Evolutionary conservation across 2,797 vertebrate genomes (phyloP).

Genomic region (Phalloptychus januarius): DNA sequence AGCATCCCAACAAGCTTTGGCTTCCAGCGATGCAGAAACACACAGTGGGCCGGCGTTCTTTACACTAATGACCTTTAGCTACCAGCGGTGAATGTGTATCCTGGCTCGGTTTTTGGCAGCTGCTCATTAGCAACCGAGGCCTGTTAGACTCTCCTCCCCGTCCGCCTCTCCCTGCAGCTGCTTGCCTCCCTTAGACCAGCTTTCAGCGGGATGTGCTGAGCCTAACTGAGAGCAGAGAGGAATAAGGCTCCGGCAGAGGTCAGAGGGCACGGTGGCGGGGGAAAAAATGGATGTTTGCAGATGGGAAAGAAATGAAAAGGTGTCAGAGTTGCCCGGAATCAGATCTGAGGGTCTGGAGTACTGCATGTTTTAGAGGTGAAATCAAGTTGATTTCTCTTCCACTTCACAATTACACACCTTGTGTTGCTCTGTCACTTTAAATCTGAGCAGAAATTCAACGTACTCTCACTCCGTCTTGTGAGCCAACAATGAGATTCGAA

Average conservation of each 20-base stretch:
- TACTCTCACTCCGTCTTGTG: background rate
- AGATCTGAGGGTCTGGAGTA: background rate
- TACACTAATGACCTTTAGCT: slow-evolving; percentile 66
- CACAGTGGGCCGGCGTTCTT: slow-evolving; percentile 32
- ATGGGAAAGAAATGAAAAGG: slow-evolving; percentile 38
- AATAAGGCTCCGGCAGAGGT: slow-evolving; percentile 24
- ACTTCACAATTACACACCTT: background rate
- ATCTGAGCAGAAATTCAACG: background rate
- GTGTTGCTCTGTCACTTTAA: background rate
- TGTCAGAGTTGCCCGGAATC: too few species aligned
- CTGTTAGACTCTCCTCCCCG: slow-evolving; percentile 40
- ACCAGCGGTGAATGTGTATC: slow-evolving; percentile 31
- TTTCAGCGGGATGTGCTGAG: slow-evolving; percentile 11
- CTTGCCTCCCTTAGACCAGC: slow-evolving; percentile 25
- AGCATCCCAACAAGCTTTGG: slow-evolving; percentile 47
- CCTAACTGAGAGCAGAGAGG: slow-evolving; percentile 50
- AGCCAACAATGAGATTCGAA: background rate
- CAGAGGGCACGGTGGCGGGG: slow-evolving; percentile 2
- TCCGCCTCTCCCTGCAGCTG: slow-evolving; percentile 25
- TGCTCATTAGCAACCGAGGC: slow-evolving; percentile 70
- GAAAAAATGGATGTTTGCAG: background rate
- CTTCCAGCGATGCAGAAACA: slow-evolving; percentile 13
- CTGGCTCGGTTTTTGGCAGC: slow-evolving; percentile 52
- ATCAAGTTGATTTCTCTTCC: background rate
- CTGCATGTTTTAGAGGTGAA: background rate